Base-by-base conservation (phyloP, 2,888 invertebrate genomes). In the Drosophila paranaensis region DNA sequence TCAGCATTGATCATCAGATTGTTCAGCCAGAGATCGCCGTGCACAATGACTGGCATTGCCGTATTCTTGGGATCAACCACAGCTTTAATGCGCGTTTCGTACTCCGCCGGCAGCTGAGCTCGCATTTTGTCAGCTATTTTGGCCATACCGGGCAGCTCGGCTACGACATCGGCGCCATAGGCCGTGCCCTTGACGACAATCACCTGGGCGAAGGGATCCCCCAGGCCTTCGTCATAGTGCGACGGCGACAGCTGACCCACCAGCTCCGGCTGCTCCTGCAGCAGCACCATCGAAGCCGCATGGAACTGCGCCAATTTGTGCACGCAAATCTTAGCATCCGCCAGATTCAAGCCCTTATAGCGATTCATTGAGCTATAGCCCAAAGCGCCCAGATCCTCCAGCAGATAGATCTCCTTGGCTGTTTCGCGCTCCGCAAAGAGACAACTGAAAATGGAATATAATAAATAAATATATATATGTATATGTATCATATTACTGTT, bases 291-390 rank as follows among this genome's bases (percentile, higher is more conserved):
- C 0, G 95, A 94, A 14, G 93, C 91, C 0, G 94, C 95, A 83
- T 95, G 95, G 79, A 94, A 93, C 77, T 92, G 93, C 0, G 93
- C 95, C 74, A 95, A 79, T 82, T 94, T 90, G 2, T 92, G 90
- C 14, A 95, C 81, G 4, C 94, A 93, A 42, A 94, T 48, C 33
- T 91, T 77, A 48, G 93, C 93, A 69, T 94, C 94, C 1, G 90
- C 88, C 57, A 93, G 82, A 81, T 94, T 93, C 6, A 95, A 90
- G 14, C 95, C 95, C 9, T 86, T 72, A 43, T 92, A 91, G 25
- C 95, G 93, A 81, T 94, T 92, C 0, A 93, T 93, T 91, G 94
- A 93, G 1, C 88, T 84, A 83, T 93, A 95, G 3, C 94, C 94
- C 35, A 92, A 73, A 0, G 92, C 90, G 2, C 93, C 90, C 2